Evolutionary conservation across 2,113 vertebrate genomes (phyloP), one percentile per base, ranked within the genome.

Genomic region (Nicator chloris): DNA sequence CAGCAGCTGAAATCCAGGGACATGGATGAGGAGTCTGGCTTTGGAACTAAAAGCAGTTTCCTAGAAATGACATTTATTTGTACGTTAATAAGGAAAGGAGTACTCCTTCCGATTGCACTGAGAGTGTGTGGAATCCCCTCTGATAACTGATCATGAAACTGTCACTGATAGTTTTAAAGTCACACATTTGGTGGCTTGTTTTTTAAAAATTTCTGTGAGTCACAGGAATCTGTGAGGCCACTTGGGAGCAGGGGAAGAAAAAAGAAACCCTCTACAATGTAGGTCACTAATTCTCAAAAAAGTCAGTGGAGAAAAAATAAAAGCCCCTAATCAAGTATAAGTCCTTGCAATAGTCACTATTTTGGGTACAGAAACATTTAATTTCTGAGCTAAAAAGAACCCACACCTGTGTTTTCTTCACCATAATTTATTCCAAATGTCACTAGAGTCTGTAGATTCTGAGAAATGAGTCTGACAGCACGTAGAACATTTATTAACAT

Each of bases 161-260:
- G 19, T 73, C 93, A 96, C 88, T 47, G 92, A 83, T 93, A 83
- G 80, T 76, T 71, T 92, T 95, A 63, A 96, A 97, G 96, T 92
- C 93, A 97, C 96, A 92, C 64, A 88, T 90, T 76, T 86, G 53
- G 72, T 88, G 79, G 82, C 88, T 96, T 95, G 79, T 94, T 94
- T 95, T 95, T 90, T 51, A 54, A 86, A 95, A 92, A 88, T 80
- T 85, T 95, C 49, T 96, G 82, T 97, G 97, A 98, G 93, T 98
- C 97, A 97, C 50, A 79, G 76, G 90, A 80, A 90, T 92, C 66
- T 73, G 71, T 82, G 77, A 92, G 80, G 63, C 82, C 53, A 40
- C 21, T 65, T 70, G 42, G 84, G 68, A 95, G 47, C 63, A 28
- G 42, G 50, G 59, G 42, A 47, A 45, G 14, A 56, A 68, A 64